Base-by-base conservation (phyloP, 2,797 vertebrate genomes). In the Discoglossus pictus region DNA sequence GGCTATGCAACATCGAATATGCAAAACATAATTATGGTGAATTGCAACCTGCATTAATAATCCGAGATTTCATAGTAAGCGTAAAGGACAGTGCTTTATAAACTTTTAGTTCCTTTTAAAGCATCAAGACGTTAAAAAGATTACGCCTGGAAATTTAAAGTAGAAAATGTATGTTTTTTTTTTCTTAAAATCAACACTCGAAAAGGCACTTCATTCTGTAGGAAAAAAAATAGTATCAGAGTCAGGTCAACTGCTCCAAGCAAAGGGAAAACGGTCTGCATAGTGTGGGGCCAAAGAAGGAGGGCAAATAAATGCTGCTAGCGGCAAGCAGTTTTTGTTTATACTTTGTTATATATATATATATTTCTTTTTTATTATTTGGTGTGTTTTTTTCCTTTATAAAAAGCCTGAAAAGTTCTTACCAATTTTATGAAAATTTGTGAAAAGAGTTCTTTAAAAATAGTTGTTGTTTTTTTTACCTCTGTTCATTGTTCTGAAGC, bases 171-270 rank as follows among this genome's bases (percentile, higher is more conserved):
- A 82, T 84, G 84, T 88, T 82, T 76, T 79, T 77, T 76, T 73
- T 86, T 88, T 86, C 81, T 93, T 89, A 93, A 92, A 97, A 97
- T 94, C 85, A 89, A 93, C 93, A 93, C 91, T 93, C 91, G 91
- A 88, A 94, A 98, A 99, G 97, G 97, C 97, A 98, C 97, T 99
- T 99, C 87, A 89, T 92, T 93, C 87, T 84, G 91, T 91, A 91
- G 88, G 91, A 92, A 91, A 90, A 88, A 88, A 90, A 85, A 89
- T n/a, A 11, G 8, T 6, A 42, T 90, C 89, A 91, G 91, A 91
- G 92, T 90, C 90, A 89, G 92, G 89, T 87, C 82, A 90, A 91
- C 89, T 86, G 90, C 88, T 90, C 89, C 71, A 90, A 79, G 84
- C 84, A 64, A 79, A 85, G 80, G 68, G 21, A 73, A 74, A 85